Evolutionary conservation across 2,113 vertebrate genomes (phyloP).

Genomic region (Nothocercus julius): DNA sequence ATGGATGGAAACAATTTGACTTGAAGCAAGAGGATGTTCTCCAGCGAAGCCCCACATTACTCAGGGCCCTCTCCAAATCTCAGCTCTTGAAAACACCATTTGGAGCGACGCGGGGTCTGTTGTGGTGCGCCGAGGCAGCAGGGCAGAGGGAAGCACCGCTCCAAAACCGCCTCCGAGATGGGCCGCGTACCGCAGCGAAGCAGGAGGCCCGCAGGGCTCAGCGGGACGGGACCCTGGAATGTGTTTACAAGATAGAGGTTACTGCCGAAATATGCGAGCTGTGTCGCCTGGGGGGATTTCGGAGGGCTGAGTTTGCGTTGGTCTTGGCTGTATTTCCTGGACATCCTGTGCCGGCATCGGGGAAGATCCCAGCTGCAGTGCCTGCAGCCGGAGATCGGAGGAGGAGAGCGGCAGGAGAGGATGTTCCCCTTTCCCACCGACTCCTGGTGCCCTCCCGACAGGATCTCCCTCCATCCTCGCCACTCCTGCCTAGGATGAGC

Average conservation of each 20-base stretch:
- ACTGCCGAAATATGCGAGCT: conserved; percentile 53
- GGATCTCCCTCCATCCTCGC: background rate
- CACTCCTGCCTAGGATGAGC: conserved; percentile 28
- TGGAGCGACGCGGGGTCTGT: background rate
- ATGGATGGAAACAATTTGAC: background rate
- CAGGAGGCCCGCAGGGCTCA: conserved; percentile 40
- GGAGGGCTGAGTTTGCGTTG: background rate
- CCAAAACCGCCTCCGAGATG: background rate
- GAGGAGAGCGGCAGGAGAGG: background rate
- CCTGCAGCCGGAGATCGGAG: background rate
- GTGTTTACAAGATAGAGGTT: conserved; percentile 53
- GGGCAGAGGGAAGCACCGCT: background rate
- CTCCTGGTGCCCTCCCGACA: accelerated
- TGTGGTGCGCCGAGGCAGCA: no score
- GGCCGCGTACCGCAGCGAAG: background rate
- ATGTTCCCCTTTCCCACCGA: background rate
- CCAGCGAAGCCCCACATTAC: background rate
- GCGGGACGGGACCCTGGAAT: conserved; percentile 60
- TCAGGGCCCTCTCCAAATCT: background rate
- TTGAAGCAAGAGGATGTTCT: background rate
- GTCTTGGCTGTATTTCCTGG: background rate
- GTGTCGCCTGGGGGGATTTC: conserved; percentile 47
- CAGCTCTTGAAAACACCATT: background rate
- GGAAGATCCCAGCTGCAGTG: background rate
- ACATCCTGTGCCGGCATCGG: background rate